These are phyloP conservation scores for Tillus elongatus DNA, from an alignment of 2,888 invertebrate genomes.

Conservation along the genomic window DNA sequence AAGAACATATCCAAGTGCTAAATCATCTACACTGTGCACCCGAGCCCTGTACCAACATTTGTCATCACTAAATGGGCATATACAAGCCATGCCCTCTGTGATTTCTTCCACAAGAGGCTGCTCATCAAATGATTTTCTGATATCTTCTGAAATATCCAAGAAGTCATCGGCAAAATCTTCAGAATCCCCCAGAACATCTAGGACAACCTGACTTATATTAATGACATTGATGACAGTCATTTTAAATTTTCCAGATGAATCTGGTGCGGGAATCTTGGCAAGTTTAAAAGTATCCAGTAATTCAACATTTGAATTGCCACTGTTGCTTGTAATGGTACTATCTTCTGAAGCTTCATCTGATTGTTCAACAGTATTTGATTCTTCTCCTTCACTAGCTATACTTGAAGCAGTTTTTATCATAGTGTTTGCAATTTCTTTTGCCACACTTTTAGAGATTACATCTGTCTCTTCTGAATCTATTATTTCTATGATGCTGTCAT, in stretches of 20 bases:
- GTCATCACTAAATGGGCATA: constrained; percentile 53
- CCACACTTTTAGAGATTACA: too few relatives aligned
- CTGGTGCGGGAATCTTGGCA: neutral
- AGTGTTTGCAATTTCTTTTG: too few relatives aligned
- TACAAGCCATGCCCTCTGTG: constrained; percentile 50
- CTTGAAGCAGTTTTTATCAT: too few relatives aligned
- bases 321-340: neutral
- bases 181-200: constrained; percentile 17
- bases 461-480: too few relatives aligned
- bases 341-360: neutral
- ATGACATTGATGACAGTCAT: constrained; percentile 37
- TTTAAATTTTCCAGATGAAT: constrained; percentile 21
- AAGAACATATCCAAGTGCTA: constrained; percentile 40
- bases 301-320: neutral
- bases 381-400: too few relatives aligned
- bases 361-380: neutral
- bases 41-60: constrained; percentile 63
- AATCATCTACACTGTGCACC: constrained; percentile 47
- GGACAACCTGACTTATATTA: constrained; percentile 27
- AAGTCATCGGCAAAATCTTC: constrained; percentile 42
- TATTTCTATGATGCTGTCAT: too few relatives aligned
- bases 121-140: constrained; percentile 42
- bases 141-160: constrained; percentile 43
- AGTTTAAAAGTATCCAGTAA: constrained; percentile 1
- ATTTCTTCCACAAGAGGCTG: constrained; percentile 43